Evolutionary conservation across 2,797 vertebrate genomes (phyloP).

Genomic region (Falco cherrug): DNA sequence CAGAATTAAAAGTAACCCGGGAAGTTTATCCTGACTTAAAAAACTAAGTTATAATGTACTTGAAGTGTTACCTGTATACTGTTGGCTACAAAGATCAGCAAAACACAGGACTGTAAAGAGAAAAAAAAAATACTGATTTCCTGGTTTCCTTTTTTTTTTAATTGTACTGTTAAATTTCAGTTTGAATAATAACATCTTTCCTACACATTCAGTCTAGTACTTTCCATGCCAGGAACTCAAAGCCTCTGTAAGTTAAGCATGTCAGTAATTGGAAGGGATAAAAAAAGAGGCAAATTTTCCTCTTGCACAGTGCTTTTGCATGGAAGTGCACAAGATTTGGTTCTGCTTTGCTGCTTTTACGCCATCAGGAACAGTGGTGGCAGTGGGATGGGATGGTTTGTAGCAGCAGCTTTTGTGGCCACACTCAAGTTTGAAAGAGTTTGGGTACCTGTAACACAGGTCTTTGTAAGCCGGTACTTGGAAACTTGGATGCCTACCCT

Average conservation of each 20-base stretch:
- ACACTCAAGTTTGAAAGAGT: background rate
- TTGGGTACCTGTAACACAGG: background rate
- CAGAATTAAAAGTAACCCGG: background rate
- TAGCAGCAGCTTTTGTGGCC: background rate
- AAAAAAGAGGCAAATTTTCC: background rate
- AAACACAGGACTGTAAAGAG: background rate
- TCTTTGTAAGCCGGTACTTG: background rate
- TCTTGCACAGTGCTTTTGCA: background rate
- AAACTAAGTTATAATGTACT: background rate
- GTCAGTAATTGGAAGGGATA: background rate
- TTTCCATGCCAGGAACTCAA: background rate
- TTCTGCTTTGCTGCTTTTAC: background rate
- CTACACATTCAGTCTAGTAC: background rate
- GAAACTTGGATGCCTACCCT: background rate
- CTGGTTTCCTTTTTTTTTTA: no score
- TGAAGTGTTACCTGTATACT: background rate
- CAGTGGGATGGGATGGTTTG: background rate
- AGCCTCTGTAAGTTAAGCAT: background rate
- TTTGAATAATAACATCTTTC: background rate
- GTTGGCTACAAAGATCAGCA: background rate
- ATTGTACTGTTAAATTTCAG: background rate
- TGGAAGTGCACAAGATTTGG: background rate
- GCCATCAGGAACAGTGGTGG: rapidly evolving
- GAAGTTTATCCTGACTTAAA: background rate
- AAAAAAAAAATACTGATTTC: background rate